Base-by-base conservation (phyloP, 2,888 invertebrate genomes). In the Onchidella celtica region DNA sequence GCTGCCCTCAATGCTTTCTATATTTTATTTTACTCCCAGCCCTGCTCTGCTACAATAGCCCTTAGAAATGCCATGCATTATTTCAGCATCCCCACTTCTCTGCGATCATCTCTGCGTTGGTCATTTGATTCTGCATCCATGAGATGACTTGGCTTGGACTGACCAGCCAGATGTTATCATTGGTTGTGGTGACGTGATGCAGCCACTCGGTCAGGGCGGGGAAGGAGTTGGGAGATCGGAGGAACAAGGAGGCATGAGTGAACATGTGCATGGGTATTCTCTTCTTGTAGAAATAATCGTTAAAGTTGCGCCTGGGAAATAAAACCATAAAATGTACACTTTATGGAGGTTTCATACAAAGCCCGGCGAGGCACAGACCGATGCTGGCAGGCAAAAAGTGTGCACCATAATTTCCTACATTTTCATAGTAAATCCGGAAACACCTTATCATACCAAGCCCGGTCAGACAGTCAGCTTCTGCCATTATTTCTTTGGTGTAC, bases 261-360 rank as follows among this genome's bases (percentile, higher is more conserved):
- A 57, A 77, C 6, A 77, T 36, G 17, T 27, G 68, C 68, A 77
- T 68, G 17, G 77, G 77, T 17, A 57, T 32, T 36, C 36, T 77
- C 17, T 14, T 57, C 11, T 6, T 17, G 55, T 66, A 66, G 57
- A 77, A 77, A 21, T 57, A 14, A 14, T 34, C 57, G 0, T 65
- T 17, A 24, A 77, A 77, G 68, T 77, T 77, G 11, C 68, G 32
- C 21, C 77, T 77, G 77, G 29, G 34, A 55, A 72, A 47, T 47
- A 47, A 11, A 11, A 47, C 17, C 47, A 47, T 47, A 47, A 17
- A 47, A 47, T 11, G 17, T 47, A 47, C 6, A 47, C 47, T 17
- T 47, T 47, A 47, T 47, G 47, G 17, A 47, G n/a, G n/a, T n/a
- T n/a, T n/a, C n/a, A n/a, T n/a, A n/a, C n/a, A n/a, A n/a, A n/a